Evolutionary conservation across 2,888 invertebrate species (phyloP), one percentile per base, ranked within the genome.

Genomic region (Drosophila leonis): DNA sequence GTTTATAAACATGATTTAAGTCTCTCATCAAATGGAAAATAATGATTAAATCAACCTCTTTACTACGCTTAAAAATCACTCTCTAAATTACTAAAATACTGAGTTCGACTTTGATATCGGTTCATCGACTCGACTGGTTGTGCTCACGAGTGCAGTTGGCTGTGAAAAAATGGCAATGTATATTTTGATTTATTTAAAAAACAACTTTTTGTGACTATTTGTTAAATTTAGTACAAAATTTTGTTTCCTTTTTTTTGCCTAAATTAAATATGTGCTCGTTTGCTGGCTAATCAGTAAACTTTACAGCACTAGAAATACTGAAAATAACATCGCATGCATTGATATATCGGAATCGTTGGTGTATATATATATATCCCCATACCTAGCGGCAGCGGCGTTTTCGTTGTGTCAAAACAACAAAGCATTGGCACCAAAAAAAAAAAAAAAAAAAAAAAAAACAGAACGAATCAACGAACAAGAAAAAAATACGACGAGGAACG

Each of bases 321-420:
- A 18, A 42, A 35, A 49, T 35, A 31, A 72, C 57, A 78, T 61
- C 65, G 78, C 54, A 39, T 33, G 27, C 49, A 55, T 27, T 72
- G 49, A 65, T 65, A 46, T 41, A 63, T 57, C 52, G 56, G 46
- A 46, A 24, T 12, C 39, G 42, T 42, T 63, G 35, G 18, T 55
- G 42, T 52, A 41, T 54, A 42, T 49, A 49, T 61, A 33, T 12
- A 66, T 54, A 49, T 63, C 52, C 44, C 65, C 81, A 71, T 71
- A 71, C 18, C 52, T 69, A 71, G 75, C 69, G 69, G 67, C 79
- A 82, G 75, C 79, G 83, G 83, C 86, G 73, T 85, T 80, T 70
- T 85, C 83, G 68, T 76, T 75, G 65, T 55, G 65, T 65, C 81
- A 78, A 82, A 79, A 79, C 79, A 79, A 82, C 82, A 82, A 79